Conservation (phyloP, 1,140 invertebrate genomes). For the Pogonognathellus flavescens region DNA sequence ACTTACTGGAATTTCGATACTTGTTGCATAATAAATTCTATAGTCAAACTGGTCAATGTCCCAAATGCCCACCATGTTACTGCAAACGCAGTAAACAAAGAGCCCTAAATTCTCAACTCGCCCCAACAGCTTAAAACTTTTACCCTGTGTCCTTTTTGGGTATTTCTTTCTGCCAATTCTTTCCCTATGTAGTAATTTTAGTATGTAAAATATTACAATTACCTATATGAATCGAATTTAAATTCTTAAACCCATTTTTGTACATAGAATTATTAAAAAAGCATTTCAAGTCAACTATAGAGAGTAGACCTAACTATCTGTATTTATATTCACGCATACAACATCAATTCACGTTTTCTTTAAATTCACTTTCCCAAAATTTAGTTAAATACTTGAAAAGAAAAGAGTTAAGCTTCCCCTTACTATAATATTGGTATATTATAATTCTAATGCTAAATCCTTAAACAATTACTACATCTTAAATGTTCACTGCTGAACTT, state of each 20-base stretch:
- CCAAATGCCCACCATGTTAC: conserved; percentile 12
- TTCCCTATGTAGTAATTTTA: no score
- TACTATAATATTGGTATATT: neutral
- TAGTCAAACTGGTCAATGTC: conserved; percentile 41
- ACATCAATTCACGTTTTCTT: no score
- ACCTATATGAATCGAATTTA: no score
- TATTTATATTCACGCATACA: no score
- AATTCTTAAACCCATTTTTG: no score
- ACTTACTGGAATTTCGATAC: no score
- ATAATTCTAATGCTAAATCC: neutral
- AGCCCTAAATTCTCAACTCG: conserved; percentile 20
- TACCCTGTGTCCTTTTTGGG: neutral
- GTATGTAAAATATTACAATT: no score
- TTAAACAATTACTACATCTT: neutral
- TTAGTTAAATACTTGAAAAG: neutral
- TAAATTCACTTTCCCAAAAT: neutral
- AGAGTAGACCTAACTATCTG: no score
- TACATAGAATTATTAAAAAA: no score
- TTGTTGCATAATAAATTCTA: neutral
- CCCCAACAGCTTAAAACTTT: neutral
- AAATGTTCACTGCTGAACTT: neutral
- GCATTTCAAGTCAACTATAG: no score
- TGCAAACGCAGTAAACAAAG: neutral
- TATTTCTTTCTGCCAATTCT: neutral
- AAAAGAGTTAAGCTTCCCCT: conserved; percentile 21